Conservation (phyloP, 2,888 invertebrate species). For the Thereva unica region DNA sequence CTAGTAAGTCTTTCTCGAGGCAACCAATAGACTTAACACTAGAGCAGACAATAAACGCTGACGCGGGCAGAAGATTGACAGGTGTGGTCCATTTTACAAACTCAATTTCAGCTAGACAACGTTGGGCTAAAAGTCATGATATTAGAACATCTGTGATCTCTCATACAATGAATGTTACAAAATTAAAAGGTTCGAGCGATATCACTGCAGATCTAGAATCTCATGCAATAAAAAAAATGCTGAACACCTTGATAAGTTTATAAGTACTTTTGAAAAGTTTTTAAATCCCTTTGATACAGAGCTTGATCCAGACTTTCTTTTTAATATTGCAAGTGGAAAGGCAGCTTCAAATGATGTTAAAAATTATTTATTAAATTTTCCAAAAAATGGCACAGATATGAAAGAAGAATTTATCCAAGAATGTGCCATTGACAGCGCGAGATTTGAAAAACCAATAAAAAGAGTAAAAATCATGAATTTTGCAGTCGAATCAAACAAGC, state of each 20-base stretch:
- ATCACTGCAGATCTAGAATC: constrained; percentile 42
- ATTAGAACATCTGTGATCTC: constrained; percentile 44
- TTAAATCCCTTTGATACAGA: background rate
- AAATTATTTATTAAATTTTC: background rate
- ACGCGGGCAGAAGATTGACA: constrained; percentile 48
- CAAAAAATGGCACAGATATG: background rate
- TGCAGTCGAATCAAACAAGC: background rate
- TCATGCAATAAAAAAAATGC: background rate
- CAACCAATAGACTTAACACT: constrained; percentile 44
- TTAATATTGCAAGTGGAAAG: background rate
- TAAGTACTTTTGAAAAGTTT: background rate
- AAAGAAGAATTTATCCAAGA: background rate
- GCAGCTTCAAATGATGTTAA: background rate
- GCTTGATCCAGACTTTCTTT: background rate
- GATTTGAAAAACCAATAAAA: background rate
- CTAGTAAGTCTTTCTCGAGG: constrained; percentile 19
- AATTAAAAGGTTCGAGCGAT: constrained; percentile 43
- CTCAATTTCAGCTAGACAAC: background rate
- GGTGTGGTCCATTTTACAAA: constrained; percentile 41
- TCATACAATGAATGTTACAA: constrained; percentile 42
- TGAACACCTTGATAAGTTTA: background rate
- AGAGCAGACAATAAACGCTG: constrained; percentile 52
- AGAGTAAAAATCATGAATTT: background rate
- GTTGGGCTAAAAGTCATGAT: constrained; percentile 42
- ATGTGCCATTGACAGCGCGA: background rate